A percentile compares a stretch with the other conserved stretches of the same genome.
Evolutionary conservation across 92 coral and sea anemone species (phyloP).

Genomic region (Paramuricea clavata): DNA sequence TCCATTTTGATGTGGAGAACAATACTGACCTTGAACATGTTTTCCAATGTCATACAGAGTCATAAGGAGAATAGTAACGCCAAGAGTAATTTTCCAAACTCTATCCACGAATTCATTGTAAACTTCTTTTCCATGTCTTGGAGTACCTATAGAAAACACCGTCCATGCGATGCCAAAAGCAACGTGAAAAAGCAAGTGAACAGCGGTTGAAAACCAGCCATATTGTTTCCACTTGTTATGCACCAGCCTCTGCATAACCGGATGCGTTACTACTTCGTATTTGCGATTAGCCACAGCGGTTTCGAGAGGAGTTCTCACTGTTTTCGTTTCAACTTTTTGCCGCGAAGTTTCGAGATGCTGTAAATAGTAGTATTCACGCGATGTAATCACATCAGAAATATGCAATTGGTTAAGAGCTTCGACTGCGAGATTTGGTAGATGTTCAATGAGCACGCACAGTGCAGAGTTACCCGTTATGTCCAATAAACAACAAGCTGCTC

Average conservation of each 20-base stretch:
- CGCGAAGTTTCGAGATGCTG: slow-evolving; percentile 46
- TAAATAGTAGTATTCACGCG: slow-evolving; percentile 22
- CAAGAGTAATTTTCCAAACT: slow-evolving; percentile 7
- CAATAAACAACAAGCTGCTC: slow-evolving; percentile 43
- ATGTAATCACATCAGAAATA: slow-evolving; percentile 12
- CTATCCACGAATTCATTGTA: background rate
- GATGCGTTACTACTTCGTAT: slow-evolving; percentile 43
- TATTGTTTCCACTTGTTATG: slow-evolving; percentile 35
- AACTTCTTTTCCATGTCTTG: background rate
- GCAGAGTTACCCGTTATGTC: slow-evolving; percentile 44
- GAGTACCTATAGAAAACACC: background rate
- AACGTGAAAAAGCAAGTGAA: slow-evolving; percentile 33
- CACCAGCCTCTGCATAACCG: slow-evolving; percentile 41
- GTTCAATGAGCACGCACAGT: slow-evolving; percentile 34
- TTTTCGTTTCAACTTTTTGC: slow-evolving; percentile 20
- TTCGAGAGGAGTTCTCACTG: slow-evolving; percentile 20
- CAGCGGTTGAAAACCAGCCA: slow-evolving; percentile 26
- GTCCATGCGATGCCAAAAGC: slow-evolving; percentile 19
- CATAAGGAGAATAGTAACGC: slow-evolving; percentile 13
- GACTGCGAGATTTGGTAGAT: slow-evolving; percentile 34
- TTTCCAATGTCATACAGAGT: slow-evolving; percentile 2
- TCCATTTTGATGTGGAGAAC: background rate
- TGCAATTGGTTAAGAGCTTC: slow-evolving; percentile 39
- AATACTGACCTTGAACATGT: background rate
- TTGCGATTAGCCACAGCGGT: slow-evolving; percentile 33